A percentile compares a stretch with the other conserved stretches of the same genome.
phyloP scores from a whole-genome alignment of 2,797 vertebrate species.

The Cheirogaleus major region DNA sequence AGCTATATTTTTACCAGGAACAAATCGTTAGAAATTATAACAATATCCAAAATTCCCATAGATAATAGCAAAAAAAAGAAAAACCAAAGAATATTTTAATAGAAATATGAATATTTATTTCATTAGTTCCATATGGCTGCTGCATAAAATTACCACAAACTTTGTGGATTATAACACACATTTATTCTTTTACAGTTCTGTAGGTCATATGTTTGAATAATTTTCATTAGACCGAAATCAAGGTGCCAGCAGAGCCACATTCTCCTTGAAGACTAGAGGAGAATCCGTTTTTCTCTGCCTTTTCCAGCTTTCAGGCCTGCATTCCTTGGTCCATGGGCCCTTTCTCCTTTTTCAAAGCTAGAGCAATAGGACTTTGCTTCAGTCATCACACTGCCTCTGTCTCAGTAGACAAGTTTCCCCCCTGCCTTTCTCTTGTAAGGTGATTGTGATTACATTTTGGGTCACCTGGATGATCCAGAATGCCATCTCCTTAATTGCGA shows the following conservation, averaged over 20 bases:
- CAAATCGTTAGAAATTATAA: not conserved
- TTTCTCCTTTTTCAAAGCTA: not conserved
- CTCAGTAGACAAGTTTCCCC: too few relatives aligned
- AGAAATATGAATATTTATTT: not conserved
- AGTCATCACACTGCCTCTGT: not conserved
- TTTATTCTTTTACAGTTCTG: not conserved
- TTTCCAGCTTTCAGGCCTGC: not conserved
- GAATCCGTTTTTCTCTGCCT: too few relatives aligned
- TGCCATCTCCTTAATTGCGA: not conserved
- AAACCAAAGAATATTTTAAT: not conserved
- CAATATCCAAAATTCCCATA: too few relatives aligned
- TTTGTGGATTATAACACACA: not conserved
- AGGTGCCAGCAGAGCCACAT: not conserved
- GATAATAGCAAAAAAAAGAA: not conserved
- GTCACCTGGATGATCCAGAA: not conserved
- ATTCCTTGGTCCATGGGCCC: too few relatives aligned
- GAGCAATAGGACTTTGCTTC: not conserved
- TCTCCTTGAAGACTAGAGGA: not conserved
- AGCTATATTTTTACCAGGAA: not conserved
- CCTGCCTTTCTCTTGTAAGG: not conserved
- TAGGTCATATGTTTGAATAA: not conserved
- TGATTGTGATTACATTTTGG: not conserved
- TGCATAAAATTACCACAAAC: not conserved
- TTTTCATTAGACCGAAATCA: not conserved
- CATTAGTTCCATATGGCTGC: not conserved